Conservation (phyloP, 2,797 vertebrate species). For the Bufotes viridis region DNA sequence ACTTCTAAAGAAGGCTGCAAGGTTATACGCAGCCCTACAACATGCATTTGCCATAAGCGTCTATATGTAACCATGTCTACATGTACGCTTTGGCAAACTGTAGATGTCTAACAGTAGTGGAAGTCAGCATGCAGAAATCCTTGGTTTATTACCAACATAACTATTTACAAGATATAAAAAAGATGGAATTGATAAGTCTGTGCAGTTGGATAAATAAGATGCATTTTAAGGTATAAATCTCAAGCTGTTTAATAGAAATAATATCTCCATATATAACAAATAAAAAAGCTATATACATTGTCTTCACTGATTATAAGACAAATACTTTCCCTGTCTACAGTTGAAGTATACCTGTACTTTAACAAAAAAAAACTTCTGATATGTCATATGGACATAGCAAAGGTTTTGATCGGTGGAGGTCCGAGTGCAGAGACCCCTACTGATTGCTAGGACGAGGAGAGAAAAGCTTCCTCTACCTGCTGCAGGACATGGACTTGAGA, state of each 20-base stretch:
- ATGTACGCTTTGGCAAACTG: neutral
- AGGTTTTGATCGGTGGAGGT: too few species aligned
- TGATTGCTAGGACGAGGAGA: too few species aligned
- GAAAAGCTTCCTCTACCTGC: too few species aligned
- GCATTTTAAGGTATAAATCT: neutral
- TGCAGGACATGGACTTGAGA: too few species aligned
- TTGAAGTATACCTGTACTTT: neutral
- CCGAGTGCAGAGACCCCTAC: too few species aligned
- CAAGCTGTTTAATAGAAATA: slow-evolving; percentile 9
- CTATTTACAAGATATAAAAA: slow-evolving; percentile 1
- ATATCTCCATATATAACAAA: slow-evolving; percentile 13
- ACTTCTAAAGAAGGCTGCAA: neutral
- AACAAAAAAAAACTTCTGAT: too few species aligned
- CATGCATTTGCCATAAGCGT: slow-evolving; percentile 1
- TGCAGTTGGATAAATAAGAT: slow-evolving; percentile 36
- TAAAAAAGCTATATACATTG: slow-evolving; percentile 28
- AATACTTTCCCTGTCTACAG: neutral
- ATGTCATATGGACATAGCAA: too few species aligned
- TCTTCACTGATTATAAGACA: slow-evolving; percentile 7
- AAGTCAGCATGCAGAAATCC: neutral
- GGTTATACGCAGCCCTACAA: neutral
- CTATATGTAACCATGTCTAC: neutral
- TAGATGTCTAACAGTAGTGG: neutral
- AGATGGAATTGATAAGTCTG: neutral
- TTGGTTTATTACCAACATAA: neutral